Evolutionary conservation across 2,888 invertebrate species (phyloP), one percentile per base, ranked within the genome.

Genomic region (Myopa testacea): DNA sequence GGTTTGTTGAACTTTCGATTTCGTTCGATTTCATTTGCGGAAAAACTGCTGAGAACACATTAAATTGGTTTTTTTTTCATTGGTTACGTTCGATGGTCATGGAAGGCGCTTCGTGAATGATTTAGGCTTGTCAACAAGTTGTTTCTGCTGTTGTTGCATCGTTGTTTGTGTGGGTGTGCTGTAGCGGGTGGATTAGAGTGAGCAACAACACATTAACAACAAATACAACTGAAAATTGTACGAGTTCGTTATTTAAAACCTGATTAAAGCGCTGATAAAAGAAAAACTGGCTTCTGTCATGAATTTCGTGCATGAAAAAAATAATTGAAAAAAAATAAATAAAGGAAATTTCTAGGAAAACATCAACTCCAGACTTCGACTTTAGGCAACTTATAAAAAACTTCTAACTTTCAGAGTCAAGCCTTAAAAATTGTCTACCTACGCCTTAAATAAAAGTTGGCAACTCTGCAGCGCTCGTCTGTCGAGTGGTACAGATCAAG

Each of bases 1-100:
- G 86, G 87, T 87, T 87, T 86, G 85, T 87, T 87, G 87, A 87
- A 87, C 87, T 87, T 87, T 87, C 87, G 84, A 84, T 87, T 87
- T 87, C 85, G 84, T 84, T 86, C 77, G 78, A 78, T 80, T 82
- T 75, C 76, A 81, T 68, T 75, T 69, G 45, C 75, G 69, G 75
- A 75, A 75, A 68, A 38, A 38, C 40, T 67, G 67, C n/a, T 65
- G 37, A 62, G 45, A 50, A 38, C 19, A 19, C 2, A 12, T 52
- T 65, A 10, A 65, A 10, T 19, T 52, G 26, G 38, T 67, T 67
- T 38, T n/a, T 38, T 40, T 50, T 63, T n/a, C n/a, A 40, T 45
- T 16, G 6, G 6, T 58, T 37, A 50, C 72, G 26, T 38, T 34
- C 72, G 45, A 60, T 62, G 62, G 65, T 65, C 74, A 65, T 65